Conservation (phyloP, 2,797 vertebrate genomes). For the Saguinus oedipus region DNA sequence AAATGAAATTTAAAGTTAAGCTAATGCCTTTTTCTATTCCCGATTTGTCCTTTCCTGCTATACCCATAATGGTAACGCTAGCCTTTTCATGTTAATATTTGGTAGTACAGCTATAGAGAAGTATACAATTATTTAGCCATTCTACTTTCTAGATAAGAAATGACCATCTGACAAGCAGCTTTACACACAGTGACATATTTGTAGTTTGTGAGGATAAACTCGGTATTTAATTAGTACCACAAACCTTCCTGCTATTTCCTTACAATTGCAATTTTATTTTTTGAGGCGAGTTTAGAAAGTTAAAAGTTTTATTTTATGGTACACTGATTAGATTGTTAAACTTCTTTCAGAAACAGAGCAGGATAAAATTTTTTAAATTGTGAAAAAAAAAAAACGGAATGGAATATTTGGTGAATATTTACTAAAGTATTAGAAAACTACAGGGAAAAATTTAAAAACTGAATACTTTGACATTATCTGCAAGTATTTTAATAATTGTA, state of each 20-base stretch:
- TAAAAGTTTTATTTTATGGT: background rate
- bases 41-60: constrained; percentile 33
- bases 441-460: background rate
- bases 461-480: background rate
- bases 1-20: constrained; percentile 70
- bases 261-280: background rate
- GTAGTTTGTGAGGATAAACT: background rate
- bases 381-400: background rate
- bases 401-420: background rate
- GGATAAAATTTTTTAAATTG: background rate
- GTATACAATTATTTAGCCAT: background rate
- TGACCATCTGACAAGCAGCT: background rate
- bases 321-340: background rate
- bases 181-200: background rate
- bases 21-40: constrained; percentile 48
- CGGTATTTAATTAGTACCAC: background rate
- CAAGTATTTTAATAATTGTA: background rate
- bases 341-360: background rate
- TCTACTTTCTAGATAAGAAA: background rate
- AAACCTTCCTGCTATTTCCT: background rate
- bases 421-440: background rate
- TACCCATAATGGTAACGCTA: background rate
- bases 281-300: background rate
- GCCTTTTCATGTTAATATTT: constrained; percentile 51
- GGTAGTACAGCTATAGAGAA: background rate